Percentiles rank a stretch among this genome's conserved stretches.
phyloP scores from a whole-genome alignment of 2,797 vertebrate species.

The Myotis vivesi region DNA sequence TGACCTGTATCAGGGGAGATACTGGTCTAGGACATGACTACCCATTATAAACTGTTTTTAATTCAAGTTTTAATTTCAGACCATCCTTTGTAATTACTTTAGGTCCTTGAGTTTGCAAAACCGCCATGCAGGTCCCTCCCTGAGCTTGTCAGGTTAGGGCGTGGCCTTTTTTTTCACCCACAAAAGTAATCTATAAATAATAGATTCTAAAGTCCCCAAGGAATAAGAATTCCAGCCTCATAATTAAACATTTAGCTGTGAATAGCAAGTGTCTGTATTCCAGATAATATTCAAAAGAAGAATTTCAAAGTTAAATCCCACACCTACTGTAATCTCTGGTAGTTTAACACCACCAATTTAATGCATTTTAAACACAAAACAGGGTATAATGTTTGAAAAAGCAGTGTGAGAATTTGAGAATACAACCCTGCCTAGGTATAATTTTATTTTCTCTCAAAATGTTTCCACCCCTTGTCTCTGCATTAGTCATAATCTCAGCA shows the following conservation, averaged over 20 bases:
- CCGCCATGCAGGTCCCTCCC: too few species aligned
- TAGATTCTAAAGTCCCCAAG: neutral
- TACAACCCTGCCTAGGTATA: neutral
- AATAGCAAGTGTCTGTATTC: neutral
- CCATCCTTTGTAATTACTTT: too few species aligned
- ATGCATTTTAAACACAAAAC: conserved; percentile 38
- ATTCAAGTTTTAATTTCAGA: too few species aligned
- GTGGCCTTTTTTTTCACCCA: too few species aligned
- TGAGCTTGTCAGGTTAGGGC: too few species aligned
- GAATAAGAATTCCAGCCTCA: conserved; percentile 25
- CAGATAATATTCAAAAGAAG: conserved; percentile 31
- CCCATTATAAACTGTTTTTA: too few species aligned
- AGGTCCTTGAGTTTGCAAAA: too few species aligned
- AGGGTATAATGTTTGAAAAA: conserved; percentile 5
- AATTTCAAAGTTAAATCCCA: conserved; percentile 43
- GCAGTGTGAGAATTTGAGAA: neutral
- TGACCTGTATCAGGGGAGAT: too few species aligned
- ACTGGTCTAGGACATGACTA: too few species aligned
- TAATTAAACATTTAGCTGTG: conserved; percentile 20
- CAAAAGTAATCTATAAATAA: neutral
- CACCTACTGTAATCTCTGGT: neutral
- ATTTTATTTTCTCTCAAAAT: neutral
- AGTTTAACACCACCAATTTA: neutral
- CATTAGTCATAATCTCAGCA: neutral
- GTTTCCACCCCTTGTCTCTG: neutral